Evolutionary conservation across 2,797 vertebrate genomes (phyloP), one percentile per base, ranked within the genome.

Genomic region (Sebastes cheni): DNA sequence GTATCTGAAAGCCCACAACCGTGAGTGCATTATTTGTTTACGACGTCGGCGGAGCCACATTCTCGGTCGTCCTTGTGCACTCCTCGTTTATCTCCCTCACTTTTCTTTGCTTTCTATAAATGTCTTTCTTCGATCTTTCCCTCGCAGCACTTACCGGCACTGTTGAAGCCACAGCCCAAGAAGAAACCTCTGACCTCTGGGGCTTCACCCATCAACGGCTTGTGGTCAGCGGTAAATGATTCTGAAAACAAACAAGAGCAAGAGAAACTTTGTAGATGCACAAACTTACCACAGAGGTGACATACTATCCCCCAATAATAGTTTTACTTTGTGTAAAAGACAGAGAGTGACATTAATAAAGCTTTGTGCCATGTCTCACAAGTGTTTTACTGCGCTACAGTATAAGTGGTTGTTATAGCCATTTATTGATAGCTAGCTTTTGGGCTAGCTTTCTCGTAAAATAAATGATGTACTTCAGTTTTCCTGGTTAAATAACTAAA

Each of bases 161-260:
- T 99, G 94, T 99, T 99, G 95, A 99, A 99, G 79, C 99, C 99
- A 0, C 99, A 99, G 83, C 98, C 99, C 5, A 99, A 93, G 91
- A 98, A 99, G 94, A 97, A 99, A 0, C 99, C 99, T 64, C 98
- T 92, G 72, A 99, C 96, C 52, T 99, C 98, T 0, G 98, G 98
- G 0, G 97, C 95, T 87, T 99, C 99, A 4, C 98, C 99, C 97
- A 99, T 97, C 79, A 99, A 95, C 0, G 98, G 98, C 59, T 99
- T 99, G 85, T 99, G 99, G 91, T 99, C 99, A 0, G 98, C 97
- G 0, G 99, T 99, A 91, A 99, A 99, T 0, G 99, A 99, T 82
- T 99, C 99, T 99, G 89, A 66, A 73, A 75, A 60, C 56, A 76
- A 36, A 86, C 52, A 39, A 39, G 36, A 59, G 52, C 1, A 0